These are phyloP conservation scores for Tethya wilhelma DNA, from an alignment of 37 sponge, comb jelly and placozoan species.

Conservation along the genomic window DNA sequence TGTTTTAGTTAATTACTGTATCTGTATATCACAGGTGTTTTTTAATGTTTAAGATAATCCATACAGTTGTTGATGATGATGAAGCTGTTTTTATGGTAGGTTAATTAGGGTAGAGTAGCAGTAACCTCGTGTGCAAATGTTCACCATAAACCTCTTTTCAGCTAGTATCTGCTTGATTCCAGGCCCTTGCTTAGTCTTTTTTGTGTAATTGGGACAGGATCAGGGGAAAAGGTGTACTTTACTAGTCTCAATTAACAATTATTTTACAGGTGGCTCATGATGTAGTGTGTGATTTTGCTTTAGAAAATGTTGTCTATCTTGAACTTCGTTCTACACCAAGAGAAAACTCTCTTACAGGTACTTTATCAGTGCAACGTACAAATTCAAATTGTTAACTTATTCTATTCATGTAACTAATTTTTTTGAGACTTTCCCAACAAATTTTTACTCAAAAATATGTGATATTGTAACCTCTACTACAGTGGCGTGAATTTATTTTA, in stretches of 20 bases:
- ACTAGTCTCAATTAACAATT: not conserved
- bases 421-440: too few relatives aligned
- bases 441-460: too few relatives aligned
- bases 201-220: too few relatives aligned
- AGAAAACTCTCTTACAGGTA: conserved; percentile 56
- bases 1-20: not conserved
- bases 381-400: not conserved
- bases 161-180: too few relatives aligned
- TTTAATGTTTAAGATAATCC: conserved; percentile 72
- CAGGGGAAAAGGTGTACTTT: not conserved
- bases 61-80: conserved; percentile 65
- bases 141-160: too few relatives aligned
- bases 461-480: too few relatives aligned
- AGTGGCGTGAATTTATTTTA: too few relatives aligned
- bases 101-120: too few relatives aligned
- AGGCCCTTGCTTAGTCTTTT: too few relatives aligned
- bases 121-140: too few relatives aligned
- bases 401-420: too few relatives aligned
- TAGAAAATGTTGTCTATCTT: conserved; percentile 83
- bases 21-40: conserved; percentile 48
- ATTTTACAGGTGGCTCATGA: conserved; percentile 58
- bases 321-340: conserved; percentile 87
- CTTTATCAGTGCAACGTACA: too few relatives aligned
- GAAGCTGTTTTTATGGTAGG: conserved; percentile 67
- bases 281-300: conserved; percentile 83